Base-by-base conservation (phyloP, 2,888 invertebrate genomes). In the Andrena chrysosceles region DNA sequence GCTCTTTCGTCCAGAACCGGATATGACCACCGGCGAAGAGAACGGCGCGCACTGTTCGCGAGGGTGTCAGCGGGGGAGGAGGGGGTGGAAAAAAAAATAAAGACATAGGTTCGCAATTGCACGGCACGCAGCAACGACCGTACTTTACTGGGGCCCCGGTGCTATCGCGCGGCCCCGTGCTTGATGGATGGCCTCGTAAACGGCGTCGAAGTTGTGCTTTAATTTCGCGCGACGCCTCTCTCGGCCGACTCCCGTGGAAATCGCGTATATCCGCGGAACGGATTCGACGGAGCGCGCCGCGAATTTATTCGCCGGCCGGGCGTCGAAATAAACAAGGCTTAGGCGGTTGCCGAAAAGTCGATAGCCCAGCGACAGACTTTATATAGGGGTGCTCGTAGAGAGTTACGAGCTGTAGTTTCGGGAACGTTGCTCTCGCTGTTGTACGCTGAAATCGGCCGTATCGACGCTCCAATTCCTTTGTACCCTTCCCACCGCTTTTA, bases 121-220 rank as follows among this genome's bases (percentile, higher is more conserved):
- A 1, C 54, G 76, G 60, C 80, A 66, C 68, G 69, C 67, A 54
- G 35, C 56, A 20, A 33, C 6, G 42, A 62, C 29, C 78, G 71
- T 63, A 69, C 59, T 74, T 72, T 64, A 77, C 64, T 8, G 56
- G 20, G 52, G 67, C 69, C 74, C 13, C 66, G 20, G 56, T 56
- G 56, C 73, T 83, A 77, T 81, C 81, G 77, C 42, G 52, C 33
- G 8, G 54, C 63, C 48, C 31, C 64, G 68, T 31, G 54, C 59
- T 77, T 84, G 85, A 85, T 73, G 73, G 78, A 85, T 84, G 71
- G 85, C 77, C 84, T 84, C 83, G 85, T 81, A 80, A 84, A 82
- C 79, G 81, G 69, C 73, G 67, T 68, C 81, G 80, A 79, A 80
- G 77, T 82, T 69, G 72, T 42, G 81, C 80, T 84, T 85, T 81